Evolutionary conservation across 2,797 vertebrate genomes (phyloP).

Genomic region (Propithecus deckenii): DNA sequence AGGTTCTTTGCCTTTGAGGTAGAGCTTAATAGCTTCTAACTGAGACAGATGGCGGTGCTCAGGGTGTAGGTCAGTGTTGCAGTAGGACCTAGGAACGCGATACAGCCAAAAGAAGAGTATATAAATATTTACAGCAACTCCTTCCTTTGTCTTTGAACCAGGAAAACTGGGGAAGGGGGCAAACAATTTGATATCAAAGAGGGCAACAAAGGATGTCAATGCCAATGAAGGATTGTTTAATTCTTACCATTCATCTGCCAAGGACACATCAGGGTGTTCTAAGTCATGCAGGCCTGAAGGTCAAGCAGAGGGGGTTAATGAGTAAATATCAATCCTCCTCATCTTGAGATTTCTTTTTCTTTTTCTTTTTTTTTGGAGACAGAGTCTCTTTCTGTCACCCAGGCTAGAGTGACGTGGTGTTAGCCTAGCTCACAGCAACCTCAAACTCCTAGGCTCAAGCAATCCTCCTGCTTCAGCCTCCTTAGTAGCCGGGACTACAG

Average conservation of each 20-base stretch:
- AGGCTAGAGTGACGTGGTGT: too few species aligned
- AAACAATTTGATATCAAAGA: slow-evolving; percentile 55
- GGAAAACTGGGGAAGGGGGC: slow-evolving; percentile 78
- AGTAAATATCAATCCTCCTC: background rate
- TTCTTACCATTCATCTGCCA: slow-evolving; percentile 97
- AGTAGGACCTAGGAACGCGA: slow-evolving; percentile 92
- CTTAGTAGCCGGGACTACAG: too few species aligned
- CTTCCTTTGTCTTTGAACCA: slow-evolving; percentile 62
- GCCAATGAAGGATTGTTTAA: slow-evolving; percentile 71
- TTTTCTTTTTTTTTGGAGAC: too few species aligned
- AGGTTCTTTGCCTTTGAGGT: slow-evolving; percentile 94
- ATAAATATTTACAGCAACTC: slow-evolving; percentile 1
- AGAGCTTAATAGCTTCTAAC: slow-evolving; percentile 95
- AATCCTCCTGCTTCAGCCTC: too few species aligned
- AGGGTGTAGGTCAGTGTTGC: slow-evolving; percentile 94
- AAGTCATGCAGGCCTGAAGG: slow-evolving; percentile 96
- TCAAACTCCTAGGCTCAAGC: too few species aligned
- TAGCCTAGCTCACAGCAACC: too few species aligned
- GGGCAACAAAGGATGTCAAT: slow-evolving; percentile 36
- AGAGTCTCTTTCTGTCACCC: too few species aligned
- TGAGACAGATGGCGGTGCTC: slow-evolving; percentile 95
- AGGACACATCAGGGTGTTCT: slow-evolving; percentile 96
- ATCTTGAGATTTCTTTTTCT: too few species aligned
- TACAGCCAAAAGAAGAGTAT: slow-evolving; percentile 56
- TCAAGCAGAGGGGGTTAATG: slow-evolving; percentile 76